These are phyloP conservation scores for Artibeus lituratus DNA, from an alignment of 2,797 vertebrate genomes.

Conservation along the genomic window DNA sequence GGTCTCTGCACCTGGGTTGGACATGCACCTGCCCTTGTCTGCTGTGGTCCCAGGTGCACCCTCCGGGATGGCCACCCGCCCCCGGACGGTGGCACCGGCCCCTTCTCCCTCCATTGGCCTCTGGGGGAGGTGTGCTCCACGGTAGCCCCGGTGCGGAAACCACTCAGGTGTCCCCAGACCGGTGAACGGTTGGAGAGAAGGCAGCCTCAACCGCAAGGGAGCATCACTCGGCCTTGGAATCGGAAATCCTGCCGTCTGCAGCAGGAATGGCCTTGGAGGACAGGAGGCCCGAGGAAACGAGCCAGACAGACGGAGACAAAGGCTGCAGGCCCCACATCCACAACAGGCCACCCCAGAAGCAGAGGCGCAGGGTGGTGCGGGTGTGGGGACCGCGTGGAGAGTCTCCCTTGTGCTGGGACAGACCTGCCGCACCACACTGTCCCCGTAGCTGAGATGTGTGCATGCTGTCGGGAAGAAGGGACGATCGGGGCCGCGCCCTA, in stretches of 20 bases:
- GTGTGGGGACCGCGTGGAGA: too few relatives aligned
- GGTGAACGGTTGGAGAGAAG: background rate
- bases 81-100: fast-evolving
- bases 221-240: background rate
- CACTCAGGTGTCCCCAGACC: background rate
- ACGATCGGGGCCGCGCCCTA: too few relatives aligned
- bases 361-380: too few relatives aligned
- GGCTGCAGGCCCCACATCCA: too few relatives aligned
- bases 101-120: too few relatives aligned
- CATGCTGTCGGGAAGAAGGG: background rate
- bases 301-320: background rate
- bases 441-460: too few relatives aligned
- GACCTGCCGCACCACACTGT: too few relatives aligned
- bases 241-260: too few relatives aligned
- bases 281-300: too few relatives aligned
- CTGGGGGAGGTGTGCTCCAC: background rate
- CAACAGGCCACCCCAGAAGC: too few relatives aligned
- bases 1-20: fast-evolving
- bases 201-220: fast-evolving
- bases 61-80: background rate
- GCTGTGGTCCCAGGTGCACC: background rate
- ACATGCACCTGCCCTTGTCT: background rate
- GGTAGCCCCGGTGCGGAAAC: background rate
- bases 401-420: too few relatives aligned
- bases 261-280: too few relatives aligned